Conservation (phyloP, 2,888 invertebrate species). For the Leucania comma region DNA sequence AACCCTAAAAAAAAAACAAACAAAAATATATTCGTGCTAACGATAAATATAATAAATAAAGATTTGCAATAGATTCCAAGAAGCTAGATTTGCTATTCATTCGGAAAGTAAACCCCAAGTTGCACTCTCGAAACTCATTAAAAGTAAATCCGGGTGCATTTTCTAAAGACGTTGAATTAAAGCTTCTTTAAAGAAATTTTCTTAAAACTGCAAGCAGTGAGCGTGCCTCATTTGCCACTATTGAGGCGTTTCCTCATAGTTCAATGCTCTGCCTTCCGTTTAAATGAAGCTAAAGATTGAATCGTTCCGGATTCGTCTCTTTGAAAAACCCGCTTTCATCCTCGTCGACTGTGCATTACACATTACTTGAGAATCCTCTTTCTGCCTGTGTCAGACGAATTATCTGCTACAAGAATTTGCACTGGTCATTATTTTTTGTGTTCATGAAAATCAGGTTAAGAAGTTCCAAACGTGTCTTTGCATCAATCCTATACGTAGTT, state of each 20-base stretch:
- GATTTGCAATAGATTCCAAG: slow-evolving; percentile 69
- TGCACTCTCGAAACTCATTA: slow-evolving; percentile 89
- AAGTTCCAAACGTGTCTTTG: background rate
- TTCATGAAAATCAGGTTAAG: background rate
- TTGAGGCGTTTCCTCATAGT: slow-evolving; percentile 83
- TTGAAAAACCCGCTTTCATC: slow-evolving; percentile 69
- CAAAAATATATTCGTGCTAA: too few species aligned
- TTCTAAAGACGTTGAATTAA: slow-evolving; percentile 89
- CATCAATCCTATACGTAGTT: background rate
- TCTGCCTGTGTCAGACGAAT: slow-evolving; percentile 50
- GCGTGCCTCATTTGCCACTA: slow-evolving; percentile 89
- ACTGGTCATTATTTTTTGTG: slow-evolving; percentile 35
- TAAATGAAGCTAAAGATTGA: slow-evolving; percentile 81
- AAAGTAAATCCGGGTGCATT: slow-evolving; percentile 89
- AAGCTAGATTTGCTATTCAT: slow-evolving; percentile 81
- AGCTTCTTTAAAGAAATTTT: slow-evolving; percentile 85
- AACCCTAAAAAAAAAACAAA: too few species aligned
- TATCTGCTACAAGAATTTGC: slow-evolving; percentile 31
- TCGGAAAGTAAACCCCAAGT: slow-evolving; percentile 87
- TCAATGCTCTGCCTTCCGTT: slow-evolving; percentile 79
- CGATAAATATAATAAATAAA: slow-evolving; percentile 63
- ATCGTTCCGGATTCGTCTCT: slow-evolving; percentile 74
- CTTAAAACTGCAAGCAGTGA: slow-evolving; percentile 85
- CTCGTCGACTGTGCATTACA: slow-evolving; percentile 63
- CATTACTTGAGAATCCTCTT: slow-evolving; percentile 53